These are phyloP conservation scores for Ips typographus DNA, from an alignment of 1,140 invertebrate species.

Conservation along the genomic window DNA sequence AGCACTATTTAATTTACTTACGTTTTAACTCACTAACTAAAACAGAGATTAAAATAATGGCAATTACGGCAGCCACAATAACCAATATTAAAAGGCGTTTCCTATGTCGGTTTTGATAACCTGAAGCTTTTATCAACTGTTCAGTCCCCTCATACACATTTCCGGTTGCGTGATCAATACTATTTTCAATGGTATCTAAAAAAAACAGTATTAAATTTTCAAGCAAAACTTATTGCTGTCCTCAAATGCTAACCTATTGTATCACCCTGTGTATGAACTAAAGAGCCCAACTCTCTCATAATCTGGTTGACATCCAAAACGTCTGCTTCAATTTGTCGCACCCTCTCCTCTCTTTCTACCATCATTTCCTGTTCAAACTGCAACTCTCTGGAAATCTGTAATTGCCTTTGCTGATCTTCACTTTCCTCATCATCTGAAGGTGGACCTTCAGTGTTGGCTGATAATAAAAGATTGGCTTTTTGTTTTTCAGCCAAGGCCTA, in stretches of 20 bases:
- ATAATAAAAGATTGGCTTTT: constrained; percentile 69
- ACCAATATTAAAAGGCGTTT: constrained; percentile 71
- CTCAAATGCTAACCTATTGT: constrained; percentile 70
- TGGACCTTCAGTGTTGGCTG: constrained; percentile 50
- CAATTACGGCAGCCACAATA: constrained; percentile 62
- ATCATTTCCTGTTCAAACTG: constrained; percentile 77
- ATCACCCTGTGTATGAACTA: constrained; percentile 82
- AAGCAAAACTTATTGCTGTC: constrained; percentile 2
- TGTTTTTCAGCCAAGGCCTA: constrained; percentile 75
- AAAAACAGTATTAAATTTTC: constrained; percentile 26
- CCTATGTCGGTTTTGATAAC: constrained; percentile 72
- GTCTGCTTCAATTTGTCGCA: constrained; percentile 78
- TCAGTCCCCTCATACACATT: constrained; percentile 77
- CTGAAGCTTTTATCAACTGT: constrained; percentile 75
- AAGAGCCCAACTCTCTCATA: constrained; percentile 80
- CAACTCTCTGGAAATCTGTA: constrained; percentile 59
- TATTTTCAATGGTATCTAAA: constrained; percentile 84
- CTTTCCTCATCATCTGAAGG: constrained; percentile 52
- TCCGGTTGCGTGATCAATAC: constrained; percentile 75
- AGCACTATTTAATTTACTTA: not conserved
- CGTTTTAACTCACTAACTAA: constrained; percentile 50
- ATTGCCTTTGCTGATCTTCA: constrained; percentile 58
- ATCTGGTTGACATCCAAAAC: constrained; percentile 90
- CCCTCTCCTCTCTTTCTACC: constrained; percentile 70
- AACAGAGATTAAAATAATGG: constrained; percentile 66